phyloP scores from a whole-genome alignment of 2,797 vertebrate genomes.

The Tangara arthus region DNA sequence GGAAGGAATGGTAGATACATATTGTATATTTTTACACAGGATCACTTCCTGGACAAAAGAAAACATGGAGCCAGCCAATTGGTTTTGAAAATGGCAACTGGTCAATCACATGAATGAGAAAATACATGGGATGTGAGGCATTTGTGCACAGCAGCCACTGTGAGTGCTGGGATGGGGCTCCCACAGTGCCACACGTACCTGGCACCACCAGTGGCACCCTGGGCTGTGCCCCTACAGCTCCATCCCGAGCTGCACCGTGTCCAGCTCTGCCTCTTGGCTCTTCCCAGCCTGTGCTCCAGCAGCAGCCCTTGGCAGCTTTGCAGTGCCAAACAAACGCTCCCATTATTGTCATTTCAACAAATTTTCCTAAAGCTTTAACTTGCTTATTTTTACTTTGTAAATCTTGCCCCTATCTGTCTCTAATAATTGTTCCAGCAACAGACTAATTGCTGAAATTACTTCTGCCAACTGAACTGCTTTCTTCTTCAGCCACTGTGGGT shows the following conservation, averaged over 20 bases:
- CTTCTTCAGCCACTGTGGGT: not conserved
- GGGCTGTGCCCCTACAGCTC: not conserved
- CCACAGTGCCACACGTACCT: rapidly evolving
- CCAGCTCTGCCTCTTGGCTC: not conserved
- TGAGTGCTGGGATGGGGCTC: rapidly evolving
- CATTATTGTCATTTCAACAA: not conserved
- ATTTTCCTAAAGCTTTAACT: not conserved
- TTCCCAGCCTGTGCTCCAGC: not conserved
- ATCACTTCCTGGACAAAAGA: not conserved
- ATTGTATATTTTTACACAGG: not conserved
- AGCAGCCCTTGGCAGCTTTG: not conserved
- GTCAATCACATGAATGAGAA: not conserved
- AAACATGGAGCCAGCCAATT: rapidly evolving
- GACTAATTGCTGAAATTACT: not conserved
- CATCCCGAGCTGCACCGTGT: rapidly evolving
- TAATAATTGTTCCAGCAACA: not conserved
- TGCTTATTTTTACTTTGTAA: not conserved
- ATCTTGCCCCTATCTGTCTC: not conserved
- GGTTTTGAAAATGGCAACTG: not conserved
- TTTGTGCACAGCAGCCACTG: rapidly evolving
- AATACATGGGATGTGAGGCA: not conserved
- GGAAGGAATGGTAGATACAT: rapidly evolving
- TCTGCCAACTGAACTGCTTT: not conserved
- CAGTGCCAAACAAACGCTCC: not conserved
- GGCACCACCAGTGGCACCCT: rapidly evolving